Evolutionary conservation across 2,113 vertebrate genomes (phyloP).

Genomic region (Pseudorasbora parva): DNA sequence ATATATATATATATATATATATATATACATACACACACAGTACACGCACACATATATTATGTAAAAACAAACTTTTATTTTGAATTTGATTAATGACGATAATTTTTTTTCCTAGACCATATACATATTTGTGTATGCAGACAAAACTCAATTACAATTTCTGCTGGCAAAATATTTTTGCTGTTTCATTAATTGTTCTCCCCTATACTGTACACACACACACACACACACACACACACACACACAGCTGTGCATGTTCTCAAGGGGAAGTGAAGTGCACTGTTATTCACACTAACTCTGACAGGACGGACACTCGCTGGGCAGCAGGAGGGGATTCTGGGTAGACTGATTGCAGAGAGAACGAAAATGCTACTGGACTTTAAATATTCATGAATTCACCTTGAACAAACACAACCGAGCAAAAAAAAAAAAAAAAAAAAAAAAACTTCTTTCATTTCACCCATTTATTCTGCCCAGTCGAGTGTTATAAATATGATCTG

Average conservation of each 20-base stretch:
- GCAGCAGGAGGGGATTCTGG: constrained; percentile 21
- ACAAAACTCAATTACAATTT: neutral
- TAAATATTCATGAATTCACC: constrained; percentile 40
- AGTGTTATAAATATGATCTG: constrained; percentile 5
- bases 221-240: neutral
- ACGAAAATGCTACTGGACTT: neutral
- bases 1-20: neutral
- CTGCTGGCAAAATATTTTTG: constrained; percentile 8
- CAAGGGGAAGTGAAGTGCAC: neutral
- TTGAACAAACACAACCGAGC: constrained; percentile 19
- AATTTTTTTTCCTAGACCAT: too few species aligned
- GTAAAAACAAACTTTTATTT: neutral
- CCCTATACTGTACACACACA: neutral
- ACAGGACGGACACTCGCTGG: neutral
- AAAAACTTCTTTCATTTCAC: too few species aligned
- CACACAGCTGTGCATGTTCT: constrained; percentile 8
- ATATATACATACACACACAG: neutral
- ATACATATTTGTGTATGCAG: neutral
- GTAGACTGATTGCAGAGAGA: neutral
- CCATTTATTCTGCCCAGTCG: neutral
- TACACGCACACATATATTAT: too few species aligned
- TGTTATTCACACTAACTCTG: constrained; percentile 15
- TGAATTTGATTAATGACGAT: too few species aligned
- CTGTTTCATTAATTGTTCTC: neutral
- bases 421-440: too few species aligned